Evolutionary conservation across 2,113 vertebrate genomes (phyloP), one percentile per base, ranked within the genome.

Genomic region (Phainopepla nitens): DNA sequence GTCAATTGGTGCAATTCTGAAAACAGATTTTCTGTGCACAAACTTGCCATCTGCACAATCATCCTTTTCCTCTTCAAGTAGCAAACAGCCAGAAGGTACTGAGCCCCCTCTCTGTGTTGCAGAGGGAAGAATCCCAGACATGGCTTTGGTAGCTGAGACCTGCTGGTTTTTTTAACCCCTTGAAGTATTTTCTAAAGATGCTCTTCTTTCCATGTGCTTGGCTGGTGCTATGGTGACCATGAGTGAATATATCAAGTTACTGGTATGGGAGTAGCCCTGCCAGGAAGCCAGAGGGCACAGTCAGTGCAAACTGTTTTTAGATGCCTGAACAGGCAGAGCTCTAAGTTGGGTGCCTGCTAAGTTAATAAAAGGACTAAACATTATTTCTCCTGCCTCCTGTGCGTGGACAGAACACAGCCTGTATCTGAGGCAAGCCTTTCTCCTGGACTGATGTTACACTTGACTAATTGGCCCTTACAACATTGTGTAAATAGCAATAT

Each of bases 101-200:
- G 4, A 89, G 76, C 18, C 71, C 44, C 29, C 58, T 89, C 58
- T 89, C 49, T 64, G 51, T 19, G 3, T 27, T 61, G 78, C 51
- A 73, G 44, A 68, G 72, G 56, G 72, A 81, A 82, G 56, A 93
- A 73, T 89, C 70, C 90, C 62, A 88, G 68, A 53, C 41, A 33
- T 53, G 35, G 51, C 68, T 90, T 73, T 84, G 62, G 86, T 80
- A 61, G 72, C 68, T 75, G 69, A 75, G 64, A 44, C 60, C 85
- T 58, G 61, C 27, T 73, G 56, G 1, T 20, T 92, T 96, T 93
- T 96, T 96, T 94, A 93, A 95, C 66, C 44, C 71, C 24, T 91
- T 92, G 81, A 92, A 89, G 79, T 77, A 86, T 94, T 96, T 96
- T 96, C 79, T 83, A 77, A 92, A 96, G 94, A 96, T 96, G 94